Conservation (phyloP, 2,888 invertebrate species). For the Blastobasis lacticolella region DNA sequence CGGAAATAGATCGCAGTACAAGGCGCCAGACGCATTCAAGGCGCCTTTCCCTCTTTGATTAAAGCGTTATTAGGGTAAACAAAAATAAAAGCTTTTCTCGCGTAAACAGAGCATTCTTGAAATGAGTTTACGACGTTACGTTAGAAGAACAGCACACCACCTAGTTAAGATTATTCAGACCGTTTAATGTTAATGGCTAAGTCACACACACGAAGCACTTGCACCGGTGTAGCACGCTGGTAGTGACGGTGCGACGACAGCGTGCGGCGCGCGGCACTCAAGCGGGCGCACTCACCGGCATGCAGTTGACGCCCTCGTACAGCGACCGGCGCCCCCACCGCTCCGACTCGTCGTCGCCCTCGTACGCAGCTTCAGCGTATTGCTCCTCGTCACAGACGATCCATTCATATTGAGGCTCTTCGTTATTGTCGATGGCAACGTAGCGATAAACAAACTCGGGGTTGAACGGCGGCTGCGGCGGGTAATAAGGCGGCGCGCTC, state of each 20-base stretch:
- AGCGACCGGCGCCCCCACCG: conserved; percentile 52
- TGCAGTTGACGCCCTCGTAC: conserved; percentile 65
- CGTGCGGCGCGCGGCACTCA: conserved; percentile 44
- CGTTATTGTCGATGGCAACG: conserved; percentile 23
- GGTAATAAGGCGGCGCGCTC: conserved; percentile 46
- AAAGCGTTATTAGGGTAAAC: conserved; percentile 38
- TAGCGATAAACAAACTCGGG: conserved; percentile 45
- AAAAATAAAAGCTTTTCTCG: conserved; percentile 20
- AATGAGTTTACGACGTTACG: conserved; percentile 1
- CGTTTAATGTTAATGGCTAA: conserved; percentile 16
- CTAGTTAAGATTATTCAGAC: conserved; percentile 16
- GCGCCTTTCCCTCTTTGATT: conserved; percentile 56
- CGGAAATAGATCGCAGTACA: conserved; percentile 66
- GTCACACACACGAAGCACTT: conserved; percentile 19
- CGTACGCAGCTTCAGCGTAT: conserved; percentile 27
- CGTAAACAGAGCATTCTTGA: conserved; percentile 13
- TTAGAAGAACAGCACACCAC: conserved; percentile 7
- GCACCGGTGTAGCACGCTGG: conserved; percentile 15
- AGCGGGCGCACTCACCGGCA: conserved; percentile 58
- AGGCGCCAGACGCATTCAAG: conserved; percentile 59
- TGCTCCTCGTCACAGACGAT: conserved; percentile 29
- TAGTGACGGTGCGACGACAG: conserved; percentile 31
- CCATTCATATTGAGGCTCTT: conserved; percentile 24
- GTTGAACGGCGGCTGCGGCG: conserved; percentile 56
- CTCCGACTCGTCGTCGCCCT: conserved; percentile 29